A percentile compares a stretch with the other conserved stretches of the same genome.
These are phyloP conservation scores for Sander vitreus DNA, from an alignment of 2,113 vertebrate species.

Conservation along the genomic window DNA sequence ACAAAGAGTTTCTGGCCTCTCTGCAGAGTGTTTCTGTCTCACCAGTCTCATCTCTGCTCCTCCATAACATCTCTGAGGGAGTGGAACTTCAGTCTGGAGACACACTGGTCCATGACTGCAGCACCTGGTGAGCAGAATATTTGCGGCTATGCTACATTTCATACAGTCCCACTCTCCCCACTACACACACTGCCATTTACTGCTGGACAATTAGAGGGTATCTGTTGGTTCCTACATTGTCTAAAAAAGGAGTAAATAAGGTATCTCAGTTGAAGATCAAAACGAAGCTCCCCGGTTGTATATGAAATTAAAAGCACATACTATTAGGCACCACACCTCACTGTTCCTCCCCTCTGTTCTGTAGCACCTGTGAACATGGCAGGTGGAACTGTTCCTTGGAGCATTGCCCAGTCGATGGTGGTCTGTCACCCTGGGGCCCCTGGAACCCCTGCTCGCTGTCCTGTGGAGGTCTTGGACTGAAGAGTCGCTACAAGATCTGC, in stretches of 20 bases:
- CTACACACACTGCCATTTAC: background rate
- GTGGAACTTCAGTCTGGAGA: slow-evolving; percentile 84
- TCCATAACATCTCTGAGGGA: slow-evolving; percentile 76
- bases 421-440: slow-evolving; percentile 82
- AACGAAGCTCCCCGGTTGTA: too few relatives aligned
- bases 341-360: background rate
- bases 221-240: background rate
- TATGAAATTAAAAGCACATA: background rate
- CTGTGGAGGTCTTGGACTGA: slow-evolving; percentile 89
- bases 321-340: background rate
- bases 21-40: slow-evolving; percentile 68
- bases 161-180: background rate
- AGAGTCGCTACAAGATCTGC: slow-evolving; percentile 84
- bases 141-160: background rate
- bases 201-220: background rate
- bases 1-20: slow-evolving; percentile 72
- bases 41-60: slow-evolving; percentile 26
- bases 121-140: slow-evolving; percentile 83
- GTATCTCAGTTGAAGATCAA: background rate
- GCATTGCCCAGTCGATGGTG: slow-evolving; percentile 79
- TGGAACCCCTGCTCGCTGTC: slow-evolving; percentile 88
- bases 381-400: slow-evolving; percentile 85
- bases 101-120: slow-evolving; percentile 82
- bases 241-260: background rate
- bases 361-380: slow-evolving; percentile 85